Percentiles rank a stretch among this genome's conserved stretches.
These are phyloP conservation scores for Phthorimaea operculella DNA, from an alignment of 1,140 invertebrate species.

Conservation along the genomic window DNA sequence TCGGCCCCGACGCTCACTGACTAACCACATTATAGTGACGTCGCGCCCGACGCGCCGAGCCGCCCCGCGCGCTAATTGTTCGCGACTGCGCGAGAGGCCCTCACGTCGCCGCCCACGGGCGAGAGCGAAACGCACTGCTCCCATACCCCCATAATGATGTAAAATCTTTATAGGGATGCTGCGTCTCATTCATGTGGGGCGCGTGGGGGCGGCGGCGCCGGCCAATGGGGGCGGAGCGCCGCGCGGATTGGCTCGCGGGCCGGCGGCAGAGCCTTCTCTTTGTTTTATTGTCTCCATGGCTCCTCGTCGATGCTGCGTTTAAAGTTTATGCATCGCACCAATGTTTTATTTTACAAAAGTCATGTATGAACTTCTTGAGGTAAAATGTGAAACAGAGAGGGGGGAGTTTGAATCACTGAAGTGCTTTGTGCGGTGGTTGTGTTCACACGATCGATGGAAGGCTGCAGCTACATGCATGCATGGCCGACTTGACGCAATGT, in stretches of 20 bases:
- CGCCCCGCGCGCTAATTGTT: constrained; percentile 62
- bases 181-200: constrained; percentile 41
- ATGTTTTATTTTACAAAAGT: constrained; percentile 64
- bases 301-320: constrained; percentile 63
- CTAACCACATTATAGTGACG: constrained; percentile 65
- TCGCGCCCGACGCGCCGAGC: constrained; percentile 40
- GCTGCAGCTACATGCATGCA: too few relatives aligned
- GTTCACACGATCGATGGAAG: constrained; percentile 1
- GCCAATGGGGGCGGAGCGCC: constrained; percentile 25
- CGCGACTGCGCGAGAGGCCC: constrained; percentile 59
- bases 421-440: constrained; percentile 24
- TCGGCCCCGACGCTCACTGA: constrained; percentile 62
- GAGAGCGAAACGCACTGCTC: constrained; percentile 48
- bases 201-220: constrained; percentile 29
- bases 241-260: constrained; percentile 42
- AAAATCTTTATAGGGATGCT: constrained; percentile 60
- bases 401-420: constrained; percentile 23
- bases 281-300: constrained; percentile 66
- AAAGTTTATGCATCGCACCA: constrained; percentile 67
- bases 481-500: too few relatives aligned
- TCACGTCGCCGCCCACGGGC: constrained; percentile 49
- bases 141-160: constrained; percentile 56
- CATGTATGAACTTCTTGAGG: constrained; percentile 61
- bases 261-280: constrained; percentile 56
- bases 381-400: constrained; percentile 51